These are phyloP conservation scores for Anas bahamensis DNA, from an alignment of 2,797 vertebrate species.

Conservation along the genomic window DNA sequence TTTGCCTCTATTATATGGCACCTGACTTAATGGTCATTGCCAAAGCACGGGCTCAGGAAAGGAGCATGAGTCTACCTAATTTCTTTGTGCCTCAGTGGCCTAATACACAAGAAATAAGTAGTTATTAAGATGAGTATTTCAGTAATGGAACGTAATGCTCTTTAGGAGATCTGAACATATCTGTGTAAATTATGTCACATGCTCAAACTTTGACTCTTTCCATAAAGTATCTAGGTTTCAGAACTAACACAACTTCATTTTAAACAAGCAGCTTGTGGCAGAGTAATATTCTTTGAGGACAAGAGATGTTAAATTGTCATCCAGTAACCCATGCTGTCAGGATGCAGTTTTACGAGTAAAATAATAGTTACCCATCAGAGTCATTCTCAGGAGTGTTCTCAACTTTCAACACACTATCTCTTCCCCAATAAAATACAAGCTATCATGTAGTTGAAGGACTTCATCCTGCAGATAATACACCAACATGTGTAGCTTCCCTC, in stretches of 20 bases:
- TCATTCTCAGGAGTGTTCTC: neutral
- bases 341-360: neutral
- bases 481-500: neutral
- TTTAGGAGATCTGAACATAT: neutral
- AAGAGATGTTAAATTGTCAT: neutral
- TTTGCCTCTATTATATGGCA: neutral
- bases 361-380: neutral
- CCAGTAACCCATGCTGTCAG: neutral
- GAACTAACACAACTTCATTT: neutral
- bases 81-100: neutral
- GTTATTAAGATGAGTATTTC: neutral
- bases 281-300: neutral
- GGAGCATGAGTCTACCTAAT: accelerated
- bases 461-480: neutral
- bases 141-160: neutral
- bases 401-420: neutral
- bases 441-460: neutral
- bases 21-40: accelerated
- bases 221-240: neutral
- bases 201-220: neutral
- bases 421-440: neutral
- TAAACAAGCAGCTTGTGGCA: neutral
- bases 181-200: neutral
- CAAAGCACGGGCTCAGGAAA: neutral
- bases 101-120: neutral